phyloP scores from a whole-genome alignment of 2,888 invertebrate species.

The Nezara viridula region DNA sequence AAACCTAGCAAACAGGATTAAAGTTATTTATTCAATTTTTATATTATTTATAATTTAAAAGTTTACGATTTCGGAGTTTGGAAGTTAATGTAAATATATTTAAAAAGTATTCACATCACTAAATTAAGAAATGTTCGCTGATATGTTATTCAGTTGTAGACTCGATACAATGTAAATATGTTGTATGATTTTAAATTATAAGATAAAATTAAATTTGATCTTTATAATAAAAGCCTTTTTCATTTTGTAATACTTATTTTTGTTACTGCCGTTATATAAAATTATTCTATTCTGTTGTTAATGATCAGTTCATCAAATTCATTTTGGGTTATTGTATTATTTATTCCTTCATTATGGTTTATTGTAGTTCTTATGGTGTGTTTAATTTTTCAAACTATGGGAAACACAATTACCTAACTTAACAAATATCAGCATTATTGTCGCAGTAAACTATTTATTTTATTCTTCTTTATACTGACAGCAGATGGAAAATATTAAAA shows the following conservation, averaged over 20 bases:
- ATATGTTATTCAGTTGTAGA: background rate
- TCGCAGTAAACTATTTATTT: too few species aligned
- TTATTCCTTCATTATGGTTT: too few species aligned
- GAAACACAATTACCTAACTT: too few species aligned
- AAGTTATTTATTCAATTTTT: conserved; percentile 22
- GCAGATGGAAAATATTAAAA: too few species aligned
- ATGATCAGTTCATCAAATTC: too few species aligned
- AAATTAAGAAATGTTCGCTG: background rate
- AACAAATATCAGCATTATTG: too few species aligned
- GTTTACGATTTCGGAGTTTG: background rate
- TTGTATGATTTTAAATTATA: background rate
- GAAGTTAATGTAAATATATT: conserved; percentile 11
- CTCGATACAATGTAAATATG: background rate
- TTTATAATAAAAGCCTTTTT: background rate
- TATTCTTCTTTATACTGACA: too few species aligned
- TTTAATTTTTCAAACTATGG: too few species aligned
- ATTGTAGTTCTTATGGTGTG: too few species aligned
- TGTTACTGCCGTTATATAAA: background rate
- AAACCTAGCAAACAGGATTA: conserved; percentile 64
- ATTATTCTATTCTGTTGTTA: too few species aligned
- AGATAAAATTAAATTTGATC: background rate
- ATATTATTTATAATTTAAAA: conserved; percentile 35
- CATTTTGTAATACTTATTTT: background rate
- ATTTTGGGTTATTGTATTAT: too few species aligned
- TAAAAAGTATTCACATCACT: background rate